Percentiles rank a stretch among this genome's conserved stretches.
Evolutionary conservation across 2,113 vertebrate species (phyloP).

Genomic region (Brienomyrus brachyistius): DNA sequence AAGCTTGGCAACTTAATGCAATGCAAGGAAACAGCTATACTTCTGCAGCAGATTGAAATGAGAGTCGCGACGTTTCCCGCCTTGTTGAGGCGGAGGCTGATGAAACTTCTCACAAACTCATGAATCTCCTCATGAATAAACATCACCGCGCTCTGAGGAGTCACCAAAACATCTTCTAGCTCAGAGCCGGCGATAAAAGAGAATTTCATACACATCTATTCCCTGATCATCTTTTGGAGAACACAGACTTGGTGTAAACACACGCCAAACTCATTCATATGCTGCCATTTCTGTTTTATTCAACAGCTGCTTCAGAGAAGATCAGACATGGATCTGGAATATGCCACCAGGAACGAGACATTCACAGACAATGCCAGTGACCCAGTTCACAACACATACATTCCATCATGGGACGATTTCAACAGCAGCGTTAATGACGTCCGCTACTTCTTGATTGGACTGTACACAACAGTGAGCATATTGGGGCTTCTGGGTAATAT

Average conservation of each 20-base stretch:
- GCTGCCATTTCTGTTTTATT: neutral
- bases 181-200: neutral
- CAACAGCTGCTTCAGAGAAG: neutral
- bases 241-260: neutral
- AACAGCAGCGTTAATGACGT: conserved; percentile 65
- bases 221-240: neutral
- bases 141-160: neutral
- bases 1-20: neutral
- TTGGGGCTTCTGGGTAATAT: conserved; percentile 71
- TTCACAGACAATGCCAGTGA: conserved; percentile 48
- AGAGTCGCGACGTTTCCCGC: neutral
- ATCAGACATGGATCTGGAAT: conserved; percentile 61
- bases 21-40: neutral
- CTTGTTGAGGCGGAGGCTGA: neutral
- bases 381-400: conserved; percentile 42
- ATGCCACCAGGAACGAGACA: conserved; percentile 49
- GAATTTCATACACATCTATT: neutral
- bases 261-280: neutral
- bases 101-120: neutral
- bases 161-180: neutral
- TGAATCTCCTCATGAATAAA: neutral
- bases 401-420: conserved; percentile 70
- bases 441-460: conserved; percentile 71
- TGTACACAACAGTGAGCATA: conserved; percentile 70
- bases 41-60: neutral